Evolutionary conservation across 2,888 invertebrate species (phyloP).

Genomic region (Pollenia angustigena): DNA sequence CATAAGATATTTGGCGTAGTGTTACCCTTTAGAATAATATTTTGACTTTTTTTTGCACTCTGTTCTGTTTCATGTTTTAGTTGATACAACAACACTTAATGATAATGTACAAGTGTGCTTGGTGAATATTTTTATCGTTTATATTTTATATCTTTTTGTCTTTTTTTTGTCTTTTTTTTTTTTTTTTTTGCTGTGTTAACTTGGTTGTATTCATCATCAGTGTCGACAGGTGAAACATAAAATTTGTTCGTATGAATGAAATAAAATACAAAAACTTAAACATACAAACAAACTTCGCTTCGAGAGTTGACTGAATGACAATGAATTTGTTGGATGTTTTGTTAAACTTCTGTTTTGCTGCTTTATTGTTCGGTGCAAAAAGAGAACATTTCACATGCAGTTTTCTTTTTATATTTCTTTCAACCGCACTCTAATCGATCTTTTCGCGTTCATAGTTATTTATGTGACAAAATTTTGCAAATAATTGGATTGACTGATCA

Average conservation of each 20-base stretch:
- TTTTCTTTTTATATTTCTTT: conserved; percentile 28
- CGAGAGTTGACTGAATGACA: conserved; percentile 51
- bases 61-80: background rate
- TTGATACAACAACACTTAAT: background rate
- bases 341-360: conserved; percentile 27
- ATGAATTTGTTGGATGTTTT: conserved; percentile 57
- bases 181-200: conserved; percentile 3
- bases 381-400: conserved; percentile 53
- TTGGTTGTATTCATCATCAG: conserved; percentile 71
- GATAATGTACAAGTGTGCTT: conserved; percentile 1
- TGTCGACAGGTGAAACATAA: conserved; percentile 79
- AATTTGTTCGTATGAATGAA: conserved; percentile 72
- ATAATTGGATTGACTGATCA: conserved; percentile 84
- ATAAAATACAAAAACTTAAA: conserved; percentile 43
- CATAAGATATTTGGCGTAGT: conserved; percentile 47
- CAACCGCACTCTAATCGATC: conserved; percentile 66
- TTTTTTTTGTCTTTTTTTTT: background rate
- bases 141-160: background rate
- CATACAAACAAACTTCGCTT: conserved; percentile 26
- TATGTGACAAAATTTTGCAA: conserved; percentile 84
- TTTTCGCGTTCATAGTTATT: conserved; percentile 80
- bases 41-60: conserved; percentile 33
- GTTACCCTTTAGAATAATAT: conserved; percentile 46
- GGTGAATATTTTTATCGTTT: background rate
- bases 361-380: conserved; percentile 6